Evolutionary conservation across 1,140 invertebrate species (phyloP).

Genomic region (Halictus rubicundus): DNA sequence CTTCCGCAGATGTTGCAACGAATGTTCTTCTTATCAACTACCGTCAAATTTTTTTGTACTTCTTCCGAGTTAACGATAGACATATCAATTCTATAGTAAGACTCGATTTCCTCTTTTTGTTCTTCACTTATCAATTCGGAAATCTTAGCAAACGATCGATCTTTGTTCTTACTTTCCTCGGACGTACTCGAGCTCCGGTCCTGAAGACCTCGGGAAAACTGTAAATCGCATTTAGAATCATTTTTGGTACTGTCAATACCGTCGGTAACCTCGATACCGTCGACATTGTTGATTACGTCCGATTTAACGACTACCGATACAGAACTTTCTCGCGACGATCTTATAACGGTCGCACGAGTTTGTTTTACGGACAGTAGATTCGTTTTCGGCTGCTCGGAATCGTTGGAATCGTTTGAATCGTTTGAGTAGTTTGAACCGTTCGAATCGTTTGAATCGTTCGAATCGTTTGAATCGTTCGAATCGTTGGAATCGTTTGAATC

Average conservation of each 20-base stretch:
- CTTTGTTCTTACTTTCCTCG: not conserved
- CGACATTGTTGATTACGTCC: not conserved
- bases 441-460: too few species aligned
- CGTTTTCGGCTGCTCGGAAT: not conserved
- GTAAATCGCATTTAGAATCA: not conserved
- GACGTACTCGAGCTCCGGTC: too few species aligned
- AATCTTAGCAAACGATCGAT: conserved; percentile 58
- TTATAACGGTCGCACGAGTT: conserved; percentile 23
- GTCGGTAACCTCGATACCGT: too few species aligned
- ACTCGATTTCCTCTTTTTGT: conserved; percentile 66
- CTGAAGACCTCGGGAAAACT: too few species aligned
- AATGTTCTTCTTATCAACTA: conserved; percentile 58
- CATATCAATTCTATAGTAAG: conserved; percentile 63
- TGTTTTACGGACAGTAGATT: not conserved
- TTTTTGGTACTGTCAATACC: too few species aligned
- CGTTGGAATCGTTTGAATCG: too few species aligned
- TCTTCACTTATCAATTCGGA: conserved; percentile 68
- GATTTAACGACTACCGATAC: too few species aligned
- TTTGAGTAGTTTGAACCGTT: too few species aligned
- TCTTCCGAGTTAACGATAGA: conserved; percentile 53
- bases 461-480: too few species aligned
- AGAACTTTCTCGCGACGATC: not conserved
- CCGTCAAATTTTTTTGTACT: conserved; percentile 57
- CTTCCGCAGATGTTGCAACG: conserved; percentile 65
- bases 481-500: too few species aligned